Evolutionary conservation across 2,113 vertebrate genomes (phyloP).

Genomic region (Eira barbara): DNA sequence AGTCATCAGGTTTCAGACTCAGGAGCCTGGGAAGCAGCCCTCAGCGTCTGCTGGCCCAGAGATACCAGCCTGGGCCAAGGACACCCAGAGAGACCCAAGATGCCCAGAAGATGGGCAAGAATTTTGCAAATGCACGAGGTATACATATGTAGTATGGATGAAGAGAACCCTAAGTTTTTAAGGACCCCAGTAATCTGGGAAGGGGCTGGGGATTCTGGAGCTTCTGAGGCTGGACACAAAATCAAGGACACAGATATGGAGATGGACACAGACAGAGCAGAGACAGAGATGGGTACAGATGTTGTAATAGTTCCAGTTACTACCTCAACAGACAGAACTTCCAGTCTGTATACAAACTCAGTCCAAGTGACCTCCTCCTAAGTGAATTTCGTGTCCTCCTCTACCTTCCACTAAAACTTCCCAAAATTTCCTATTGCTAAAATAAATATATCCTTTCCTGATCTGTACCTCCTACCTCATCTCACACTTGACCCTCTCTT

Average conservation of each 20-base stretch:
- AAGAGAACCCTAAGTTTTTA: constrained; percentile 1
- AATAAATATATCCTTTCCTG: neutral
- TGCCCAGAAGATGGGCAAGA: neutral
- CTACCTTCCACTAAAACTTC: neutral
- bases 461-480: neutral
- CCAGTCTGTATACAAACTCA: neutral
- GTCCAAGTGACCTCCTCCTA: neutral
- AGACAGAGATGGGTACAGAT: neutral
- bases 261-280: neutral
- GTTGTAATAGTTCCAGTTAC: neutral
- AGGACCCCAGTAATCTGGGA: neutral
- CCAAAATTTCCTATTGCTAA: neutral
- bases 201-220: neutral
- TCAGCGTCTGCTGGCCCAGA: neutral
- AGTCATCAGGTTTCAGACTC: neutral
- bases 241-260: neutral
- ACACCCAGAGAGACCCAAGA: neutral
- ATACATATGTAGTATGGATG: neutral
- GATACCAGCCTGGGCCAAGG: neutral
- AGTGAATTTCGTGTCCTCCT: neutral
- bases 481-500: neutral
- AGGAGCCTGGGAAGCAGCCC: neutral
- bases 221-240: neutral
- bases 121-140: neutral
- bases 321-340: neutral